These are phyloP conservation scores for Heliconius aoede DNA, from an alignment of 2,888 invertebrate species.

Conservation along the genomic window DNA sequence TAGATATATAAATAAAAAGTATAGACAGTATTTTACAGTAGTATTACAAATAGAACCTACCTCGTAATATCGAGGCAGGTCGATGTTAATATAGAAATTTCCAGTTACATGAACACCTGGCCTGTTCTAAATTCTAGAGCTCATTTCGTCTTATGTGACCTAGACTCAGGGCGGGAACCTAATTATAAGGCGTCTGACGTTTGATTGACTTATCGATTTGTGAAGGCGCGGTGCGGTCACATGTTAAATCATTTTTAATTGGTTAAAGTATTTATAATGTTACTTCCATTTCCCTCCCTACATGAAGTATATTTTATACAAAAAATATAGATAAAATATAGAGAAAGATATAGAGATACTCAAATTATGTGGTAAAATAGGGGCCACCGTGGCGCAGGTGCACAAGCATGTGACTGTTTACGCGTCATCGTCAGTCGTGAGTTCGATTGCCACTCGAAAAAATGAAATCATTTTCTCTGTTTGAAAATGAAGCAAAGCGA, in stretches of 20 bases:
- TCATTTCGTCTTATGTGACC: background rate
- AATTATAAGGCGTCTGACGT: slow-evolving; percentile 1
- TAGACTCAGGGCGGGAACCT: background rate
- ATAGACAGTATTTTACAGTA: background rate
- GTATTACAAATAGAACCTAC: background rate
- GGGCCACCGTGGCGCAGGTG: too few relatives aligned
- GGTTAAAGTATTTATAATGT: background rate
- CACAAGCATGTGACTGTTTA: too few relatives aligned
- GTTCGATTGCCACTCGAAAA: too few relatives aligned
- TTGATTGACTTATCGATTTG: slow-evolving; percentile 14
- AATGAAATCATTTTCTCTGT: too few relatives aligned
- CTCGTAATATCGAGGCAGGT: background rate
- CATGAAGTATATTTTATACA: too few relatives aligned
- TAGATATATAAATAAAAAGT: too few relatives aligned
- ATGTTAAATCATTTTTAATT: background rate
- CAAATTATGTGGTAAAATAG: too few relatives aligned
- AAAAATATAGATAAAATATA: too few relatives aligned
- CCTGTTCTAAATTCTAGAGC: too few relatives aligned
- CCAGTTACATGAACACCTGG: background rate
- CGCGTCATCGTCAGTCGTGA: too few relatives aligned
- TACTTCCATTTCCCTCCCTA: background rate
- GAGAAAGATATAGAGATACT: too few relatives aligned
- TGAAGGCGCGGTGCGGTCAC: background rate
- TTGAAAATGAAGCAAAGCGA: too few relatives aligned
- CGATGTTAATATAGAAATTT: background rate